Evolutionary conservation across 1,140 invertebrate species (phyloP).

Genomic region (Drosophila willistoni): DNA sequence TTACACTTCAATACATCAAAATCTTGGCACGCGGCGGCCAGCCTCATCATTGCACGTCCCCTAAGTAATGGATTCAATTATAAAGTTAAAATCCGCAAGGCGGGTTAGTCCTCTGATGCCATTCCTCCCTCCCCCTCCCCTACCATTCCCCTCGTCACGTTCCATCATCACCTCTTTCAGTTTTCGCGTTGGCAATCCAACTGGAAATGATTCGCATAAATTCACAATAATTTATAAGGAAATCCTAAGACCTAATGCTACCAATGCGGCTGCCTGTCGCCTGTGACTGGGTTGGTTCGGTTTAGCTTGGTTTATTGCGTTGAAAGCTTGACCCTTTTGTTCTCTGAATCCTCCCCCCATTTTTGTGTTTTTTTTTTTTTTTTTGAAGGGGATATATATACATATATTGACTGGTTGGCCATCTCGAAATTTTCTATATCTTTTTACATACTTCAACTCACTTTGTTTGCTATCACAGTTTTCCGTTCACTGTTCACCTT

Average conservation of each 20-base stretch:
- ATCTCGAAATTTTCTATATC: slow-evolving; percentile 57
- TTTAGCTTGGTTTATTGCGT: slow-evolving; percentile 63
- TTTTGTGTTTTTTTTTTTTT: neutral
- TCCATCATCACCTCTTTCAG: neutral
- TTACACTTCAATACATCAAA: slow-evolving; percentile 77
- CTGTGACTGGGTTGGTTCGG: slow-evolving; percentile 37
- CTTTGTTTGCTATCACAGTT: slow-evolving; percentile 33
- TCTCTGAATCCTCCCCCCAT: slow-evolving; percentile 51
- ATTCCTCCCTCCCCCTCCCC: neutral
- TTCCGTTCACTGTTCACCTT: slow-evolving; percentile 1
- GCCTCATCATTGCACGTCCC: slow-evolving; percentile 60
- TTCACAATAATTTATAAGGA: slow-evolving; percentile 82
- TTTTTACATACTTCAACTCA: slow-evolving; percentile 50
- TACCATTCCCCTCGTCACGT: neutral
- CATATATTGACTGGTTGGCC: slow-evolving; percentile 57
- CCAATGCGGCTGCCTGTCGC: slow-evolving; percentile 26
- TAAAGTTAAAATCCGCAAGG: slow-evolving; percentile 77
- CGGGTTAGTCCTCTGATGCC: slow-evolving; percentile 43
- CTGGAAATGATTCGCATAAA: slow-evolving; percentile 81
- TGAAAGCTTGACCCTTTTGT: slow-evolving; percentile 76
- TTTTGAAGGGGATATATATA: neutral
- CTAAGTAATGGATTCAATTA: slow-evolving; percentile 81
- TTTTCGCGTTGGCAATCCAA: slow-evolving; percentile 63
- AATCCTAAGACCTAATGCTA: slow-evolving; percentile 58
- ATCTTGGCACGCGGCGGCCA: slow-evolving; percentile 58